Percentiles rank a stretch among this genome's conserved stretches.
These are phyloP conservation scores for Pachyramphus minor DNA, from an alignment of 2,113 vertebrate genomes.

Conservation along the genomic window DNA sequence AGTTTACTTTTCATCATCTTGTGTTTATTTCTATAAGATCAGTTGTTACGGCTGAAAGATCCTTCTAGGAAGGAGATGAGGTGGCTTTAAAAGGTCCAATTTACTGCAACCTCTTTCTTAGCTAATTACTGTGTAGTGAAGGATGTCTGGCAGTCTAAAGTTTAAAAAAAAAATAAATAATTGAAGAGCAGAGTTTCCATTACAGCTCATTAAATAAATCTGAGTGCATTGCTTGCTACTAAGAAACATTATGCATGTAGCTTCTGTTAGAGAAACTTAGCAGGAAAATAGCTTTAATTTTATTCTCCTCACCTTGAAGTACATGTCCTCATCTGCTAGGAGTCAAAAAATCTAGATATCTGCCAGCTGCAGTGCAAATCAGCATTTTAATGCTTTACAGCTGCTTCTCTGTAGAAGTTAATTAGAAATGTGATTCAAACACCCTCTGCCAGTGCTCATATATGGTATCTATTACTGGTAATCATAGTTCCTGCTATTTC, in stretches of 20 bases:
- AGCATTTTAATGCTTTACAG: slow-evolving; percentile 60
- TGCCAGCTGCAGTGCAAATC: slow-evolving; percentile 53
- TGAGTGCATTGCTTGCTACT: neutral
- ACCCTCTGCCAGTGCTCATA: slow-evolving; percentile 2
- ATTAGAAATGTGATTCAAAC: slow-evolving; percentile 46
- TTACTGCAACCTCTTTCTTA: neutral
- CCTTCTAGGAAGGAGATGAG: neutral
- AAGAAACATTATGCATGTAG: neutral
- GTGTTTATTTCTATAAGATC: neutral
- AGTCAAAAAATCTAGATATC: slow-evolving; percentile 25
- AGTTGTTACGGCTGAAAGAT: neutral
- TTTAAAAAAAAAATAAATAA: slow-evolving; percentile 16
- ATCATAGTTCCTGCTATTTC: slow-evolving; percentile 31
- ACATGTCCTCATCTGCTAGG: neutral
- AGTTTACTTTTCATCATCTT: slow-evolving; percentile 9
- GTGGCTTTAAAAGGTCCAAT: neutral
- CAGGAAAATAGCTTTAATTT: slow-evolving; percentile 26
- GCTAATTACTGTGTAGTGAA: slow-evolving; percentile 41
- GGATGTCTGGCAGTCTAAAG: slow-evolving; percentile 5
- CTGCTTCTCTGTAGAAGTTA: slow-evolving; percentile 49
- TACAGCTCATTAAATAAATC: slow-evolving; percentile 37
- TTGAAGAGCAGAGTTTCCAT: slow-evolving; percentile 13
- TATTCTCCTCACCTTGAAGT: slow-evolving; percentile 48
- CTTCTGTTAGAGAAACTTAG: neutral
- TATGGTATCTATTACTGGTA: slow-evolving; percentile 37